Conservation (phyloP, 2,797 vertebrate species). For the Myotis daubentonii region DNA sequence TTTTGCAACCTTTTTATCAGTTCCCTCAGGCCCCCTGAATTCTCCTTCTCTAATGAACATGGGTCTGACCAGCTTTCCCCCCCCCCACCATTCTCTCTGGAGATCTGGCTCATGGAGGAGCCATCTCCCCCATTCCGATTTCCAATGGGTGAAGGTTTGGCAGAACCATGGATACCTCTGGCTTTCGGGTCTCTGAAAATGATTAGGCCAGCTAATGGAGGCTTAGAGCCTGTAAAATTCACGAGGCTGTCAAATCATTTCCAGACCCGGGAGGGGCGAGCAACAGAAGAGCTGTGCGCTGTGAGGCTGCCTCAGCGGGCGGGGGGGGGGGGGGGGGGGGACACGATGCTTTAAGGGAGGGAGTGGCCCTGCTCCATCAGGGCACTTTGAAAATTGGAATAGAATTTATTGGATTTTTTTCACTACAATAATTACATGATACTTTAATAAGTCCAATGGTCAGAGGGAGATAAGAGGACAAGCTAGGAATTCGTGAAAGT, state of each 20-base stretch:
- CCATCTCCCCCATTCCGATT: background rate
- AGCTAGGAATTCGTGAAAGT: background rate
- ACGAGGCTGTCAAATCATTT: constrained; percentile 18
- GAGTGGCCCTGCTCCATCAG: background rate
- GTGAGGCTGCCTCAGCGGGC: background rate
- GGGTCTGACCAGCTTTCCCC: background rate
- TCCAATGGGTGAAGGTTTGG: background rate
- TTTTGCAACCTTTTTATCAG: background rate
- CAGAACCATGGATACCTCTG: background rate
- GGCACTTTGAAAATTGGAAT: background rate
- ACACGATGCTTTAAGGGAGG: background rate
- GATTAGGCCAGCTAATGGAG: constrained; percentile 49
- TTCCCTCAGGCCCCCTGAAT: background rate
- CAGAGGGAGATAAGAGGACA: background rate
- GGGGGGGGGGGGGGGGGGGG: background rate
- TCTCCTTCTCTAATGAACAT: background rate
- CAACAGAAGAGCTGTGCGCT: background rate
- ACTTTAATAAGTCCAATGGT: background rate
- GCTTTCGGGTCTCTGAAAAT: constrained; percentile 47
- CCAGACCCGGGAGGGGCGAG: background rate
- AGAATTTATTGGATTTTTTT: background rate
- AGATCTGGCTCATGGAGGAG: background rate
- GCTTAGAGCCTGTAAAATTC: constrained; percentile 20
- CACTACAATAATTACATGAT: background rate
- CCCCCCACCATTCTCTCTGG: background rate